phyloP scores from a whole-genome alignment of 2,113 vertebrate genomes.

The Myotis yumanensis region DNA sequence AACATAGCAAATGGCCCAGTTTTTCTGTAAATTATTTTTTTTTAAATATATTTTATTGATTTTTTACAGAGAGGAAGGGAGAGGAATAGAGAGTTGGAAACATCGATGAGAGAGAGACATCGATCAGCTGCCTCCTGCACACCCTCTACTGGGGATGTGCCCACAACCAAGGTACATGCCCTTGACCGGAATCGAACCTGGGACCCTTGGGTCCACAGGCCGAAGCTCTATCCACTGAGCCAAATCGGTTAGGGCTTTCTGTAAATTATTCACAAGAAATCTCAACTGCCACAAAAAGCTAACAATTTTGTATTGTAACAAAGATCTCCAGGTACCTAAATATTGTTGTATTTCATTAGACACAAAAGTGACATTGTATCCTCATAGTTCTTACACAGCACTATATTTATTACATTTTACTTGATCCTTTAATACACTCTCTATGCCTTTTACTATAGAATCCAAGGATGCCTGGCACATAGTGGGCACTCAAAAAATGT shows the following conservation, averaged over 20 bases:
- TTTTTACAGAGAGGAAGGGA: no score
- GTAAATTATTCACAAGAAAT: slow-evolving; percentile 4
- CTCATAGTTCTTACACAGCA: neutral
- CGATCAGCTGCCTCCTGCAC: no score
- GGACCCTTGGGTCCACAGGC: no score
- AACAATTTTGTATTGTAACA: neutral
- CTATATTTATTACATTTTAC: neutral
- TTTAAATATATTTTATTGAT: no score
- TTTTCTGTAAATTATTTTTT: neutral
- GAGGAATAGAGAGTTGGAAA: no score
- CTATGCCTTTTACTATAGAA: neutral
- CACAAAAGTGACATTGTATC: neutral
- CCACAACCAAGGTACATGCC: no score
- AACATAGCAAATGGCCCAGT: neutral
- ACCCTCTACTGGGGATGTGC: no score
- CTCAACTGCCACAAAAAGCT: neutral
- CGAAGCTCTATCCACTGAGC: no score
- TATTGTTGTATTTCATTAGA: neutral
- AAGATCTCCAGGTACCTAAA: slow-evolving; percentile 8
- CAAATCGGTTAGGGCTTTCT: neutral
- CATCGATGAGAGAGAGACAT: no score
- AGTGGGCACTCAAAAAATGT: neutral
- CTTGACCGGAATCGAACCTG: no score
- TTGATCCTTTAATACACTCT: neutral
- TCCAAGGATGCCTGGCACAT: neutral